Conservation (phyloP, 2,797 vertebrate species). For the Echeneis naucrates region DNA sequence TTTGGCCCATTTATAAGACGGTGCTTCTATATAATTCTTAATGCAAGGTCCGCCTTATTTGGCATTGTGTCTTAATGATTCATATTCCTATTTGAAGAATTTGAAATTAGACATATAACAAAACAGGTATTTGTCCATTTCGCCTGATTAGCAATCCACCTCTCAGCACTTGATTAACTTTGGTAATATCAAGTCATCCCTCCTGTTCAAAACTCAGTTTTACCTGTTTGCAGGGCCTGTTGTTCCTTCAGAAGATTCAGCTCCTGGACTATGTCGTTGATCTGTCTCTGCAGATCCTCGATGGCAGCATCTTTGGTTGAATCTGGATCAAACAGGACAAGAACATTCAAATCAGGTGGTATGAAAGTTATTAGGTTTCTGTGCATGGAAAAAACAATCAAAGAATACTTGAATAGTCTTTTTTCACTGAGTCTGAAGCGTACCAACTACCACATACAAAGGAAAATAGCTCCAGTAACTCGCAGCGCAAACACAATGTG, state of each 20-base stretch:
- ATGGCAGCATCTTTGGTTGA: conserved; percentile 80
- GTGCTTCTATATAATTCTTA: not conserved
- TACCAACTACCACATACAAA: not conserved
- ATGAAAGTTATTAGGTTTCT: not conserved
- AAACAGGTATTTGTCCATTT: not conserved
- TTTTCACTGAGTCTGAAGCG: not conserved
- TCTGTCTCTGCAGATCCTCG: conserved; percentile 87
- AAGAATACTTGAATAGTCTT: too few relatives aligned
- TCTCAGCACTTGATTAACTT: too few relatives aligned
- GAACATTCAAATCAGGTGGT: not conserved
- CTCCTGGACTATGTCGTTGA: conserved; percentile 89
- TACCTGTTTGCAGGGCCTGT: conserved; percentile 93
- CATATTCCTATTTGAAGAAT: not conserved
- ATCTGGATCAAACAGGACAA: conserved; percentile 51
- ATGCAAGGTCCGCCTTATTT: not conserved
- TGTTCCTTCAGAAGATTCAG: conserved; percentile 92
- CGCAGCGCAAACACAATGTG: not conserved
- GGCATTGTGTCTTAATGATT: not conserved
- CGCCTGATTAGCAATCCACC: too few relatives aligned
- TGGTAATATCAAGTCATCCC: not conserved
- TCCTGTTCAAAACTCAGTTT: not conserved
- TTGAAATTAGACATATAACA: not conserved
- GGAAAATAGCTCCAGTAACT: not conserved
- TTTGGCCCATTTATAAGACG: not conserved
- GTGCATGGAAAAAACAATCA: not conserved